A percentile compares a stretch with the other conserved stretches of the same genome.
phyloP scores from a whole-genome alignment of 1,140 invertebrate genomes.

The Oreohelix idahoensis region DNA sequence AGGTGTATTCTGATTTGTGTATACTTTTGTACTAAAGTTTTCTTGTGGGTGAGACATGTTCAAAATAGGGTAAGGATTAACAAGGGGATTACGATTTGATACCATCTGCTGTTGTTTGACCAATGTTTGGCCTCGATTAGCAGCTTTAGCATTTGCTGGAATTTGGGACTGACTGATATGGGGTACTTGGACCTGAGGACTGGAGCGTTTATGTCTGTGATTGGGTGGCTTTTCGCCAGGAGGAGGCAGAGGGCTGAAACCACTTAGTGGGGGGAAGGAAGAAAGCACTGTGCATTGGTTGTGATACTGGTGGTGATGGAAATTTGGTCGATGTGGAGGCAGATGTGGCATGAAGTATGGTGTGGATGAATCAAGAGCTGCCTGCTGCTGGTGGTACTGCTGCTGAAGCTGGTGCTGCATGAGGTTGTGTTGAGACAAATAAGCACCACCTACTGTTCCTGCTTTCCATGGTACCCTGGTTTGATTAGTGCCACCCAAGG shows the following conservation, averaged over 20 bases:
- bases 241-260: conserved; percentile 27
- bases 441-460: neutral
- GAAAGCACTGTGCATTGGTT: neutral
- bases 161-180: conserved; percentile 71
- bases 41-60: conserved; percentile 7
- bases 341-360: conserved; percentile 50
- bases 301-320: conserved; percentile 27
- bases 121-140: conserved; percentile 54
- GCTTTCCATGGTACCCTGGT: conserved; percentile 8
- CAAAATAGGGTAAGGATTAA: conserved; percentile 8
- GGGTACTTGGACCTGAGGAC: conserved; percentile 71
- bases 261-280: conserved; percentile 1
- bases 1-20: conserved; percentile 16
- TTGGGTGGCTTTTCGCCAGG: conserved; percentile 29
- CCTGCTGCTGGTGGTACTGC: conserved; percentile 36
- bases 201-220: conserved; percentile 62
- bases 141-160: conserved; percentile 67
- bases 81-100: conserved; percentile 29
- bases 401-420: conserved; percentile 48
- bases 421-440: conserved; percentile 39
- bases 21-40: conserved; percentile 10
- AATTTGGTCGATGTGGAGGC: conserved; percentile 4
- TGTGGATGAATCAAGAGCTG: neutral
- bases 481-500: neutral
- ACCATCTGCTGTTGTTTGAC: conserved; percentile 47